Evolutionary conservation across 1,140 invertebrate species (phyloP), one percentile per base, ranked within the genome.

Genomic region (Ostrea edulis): DNA sequence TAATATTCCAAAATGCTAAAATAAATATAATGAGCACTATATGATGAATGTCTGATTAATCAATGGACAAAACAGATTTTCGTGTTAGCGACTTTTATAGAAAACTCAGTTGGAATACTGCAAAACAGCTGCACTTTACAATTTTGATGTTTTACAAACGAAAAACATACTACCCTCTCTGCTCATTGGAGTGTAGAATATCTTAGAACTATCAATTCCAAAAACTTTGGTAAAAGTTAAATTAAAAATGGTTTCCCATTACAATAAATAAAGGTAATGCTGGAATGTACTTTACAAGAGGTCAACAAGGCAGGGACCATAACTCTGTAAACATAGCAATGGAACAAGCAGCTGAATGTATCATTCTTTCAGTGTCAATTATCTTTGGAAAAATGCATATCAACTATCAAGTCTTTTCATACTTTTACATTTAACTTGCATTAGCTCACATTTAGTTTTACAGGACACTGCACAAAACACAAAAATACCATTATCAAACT

Each of bases 101-200:
- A 77, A 77, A 77, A 77, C 68, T 77, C n/a, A n/a, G 29, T 29
- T 77, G 68, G 68, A 77, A 77, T 77, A 77, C 25, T 77, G 68
- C 25, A 35, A 35, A 35, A 77, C 68, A 77, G 68, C 68, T 77
- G 68, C 68, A 77, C 68, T 29, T n/a, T 14, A 77, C 12, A 77
- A 77, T 77, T 77, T 25, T 77, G 68, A 77, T 29, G 68, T 77
- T 77, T 77, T 25, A 77, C 25, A 25, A 77, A 62, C n/a, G 55
- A 14, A 77, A 25, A 77, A 22, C 5, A 62, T n/a, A 5, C 17
- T 25, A 77, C 68, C 29, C 29, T 29, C 68, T 77, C 68, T 77
- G 9, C 9, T 77, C 68, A 25, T 35, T 77, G 35, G 9, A 77
- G 29, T 25, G 29, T n/a, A 20, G 55, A 11, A 77, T 77, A 77